These are phyloP conservation scores for Murina feae DNA, from an alignment of 2,113 vertebrate genomes.

Conservation along the genomic window DNA sequence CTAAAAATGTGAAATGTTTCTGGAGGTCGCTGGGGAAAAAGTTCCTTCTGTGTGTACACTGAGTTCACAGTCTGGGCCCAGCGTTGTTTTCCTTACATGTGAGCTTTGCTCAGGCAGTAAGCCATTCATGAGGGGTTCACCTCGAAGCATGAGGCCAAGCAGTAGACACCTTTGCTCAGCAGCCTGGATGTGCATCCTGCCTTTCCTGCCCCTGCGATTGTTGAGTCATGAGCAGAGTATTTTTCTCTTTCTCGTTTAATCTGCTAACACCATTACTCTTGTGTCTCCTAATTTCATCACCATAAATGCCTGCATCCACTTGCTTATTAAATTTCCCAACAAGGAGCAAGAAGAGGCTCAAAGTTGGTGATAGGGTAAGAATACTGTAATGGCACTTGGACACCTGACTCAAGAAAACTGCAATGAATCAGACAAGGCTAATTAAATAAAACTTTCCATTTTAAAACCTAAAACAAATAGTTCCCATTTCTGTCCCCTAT, in stretches of 20 bases:
- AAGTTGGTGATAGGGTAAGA: not conserved
- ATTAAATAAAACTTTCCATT: not conserved
- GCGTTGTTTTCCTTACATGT: not conserved
- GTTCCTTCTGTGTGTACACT: no score
- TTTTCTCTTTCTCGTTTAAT: constrained; percentile 46
- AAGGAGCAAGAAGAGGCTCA: not conserved
- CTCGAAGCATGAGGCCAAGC: not conserved
- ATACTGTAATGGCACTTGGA: not conserved
- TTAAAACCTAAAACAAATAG: not conserved
- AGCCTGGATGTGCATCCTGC: not conserved
- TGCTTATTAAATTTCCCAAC: constrained; percentile 43
- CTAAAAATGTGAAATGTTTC: not conserved
- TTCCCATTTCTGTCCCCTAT: not conserved
- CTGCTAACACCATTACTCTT: constrained; percentile 50
- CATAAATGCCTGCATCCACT: not conserved
- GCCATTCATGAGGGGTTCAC: not conserved
- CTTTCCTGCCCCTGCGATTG: not conserved
- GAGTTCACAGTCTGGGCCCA: not conserved
- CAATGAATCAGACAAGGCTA: not conserved
- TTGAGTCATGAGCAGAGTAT: not conserved
- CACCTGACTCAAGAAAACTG: not conserved
- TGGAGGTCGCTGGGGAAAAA: not conserved
- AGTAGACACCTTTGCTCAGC: not conserved
- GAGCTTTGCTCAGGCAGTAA: not conserved
- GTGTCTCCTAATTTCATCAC: not conserved